Conservation (phyloP, 1,140 invertebrate species). For the Microvelia longipes region DNA sequence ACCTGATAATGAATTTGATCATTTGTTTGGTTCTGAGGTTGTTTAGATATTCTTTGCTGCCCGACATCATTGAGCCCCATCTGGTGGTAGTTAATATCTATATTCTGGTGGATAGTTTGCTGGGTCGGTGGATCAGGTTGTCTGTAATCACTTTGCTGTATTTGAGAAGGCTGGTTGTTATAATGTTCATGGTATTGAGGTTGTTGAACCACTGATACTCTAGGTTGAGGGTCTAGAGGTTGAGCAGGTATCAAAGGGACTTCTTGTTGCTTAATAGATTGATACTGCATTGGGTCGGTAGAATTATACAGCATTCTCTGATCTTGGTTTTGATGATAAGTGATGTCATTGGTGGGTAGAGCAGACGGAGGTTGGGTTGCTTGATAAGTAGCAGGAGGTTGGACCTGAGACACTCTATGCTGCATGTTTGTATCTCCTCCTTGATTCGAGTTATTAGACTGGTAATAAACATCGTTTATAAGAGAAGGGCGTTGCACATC, state of each 20-base stretch:
- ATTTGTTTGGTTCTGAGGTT: not conserved
- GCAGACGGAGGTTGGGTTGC: not conserved
- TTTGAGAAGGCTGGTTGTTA: not conserved
- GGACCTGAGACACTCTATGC: not conserved
- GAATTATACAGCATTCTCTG: not conserved
- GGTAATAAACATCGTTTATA: not conserved
- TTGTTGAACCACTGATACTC: not conserved
- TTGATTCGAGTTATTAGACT: not conserved
- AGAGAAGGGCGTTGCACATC: slow-evolving; percentile 4
- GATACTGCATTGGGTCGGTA: not conserved
- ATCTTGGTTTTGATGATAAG: not conserved
- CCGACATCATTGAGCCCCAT: not conserved
- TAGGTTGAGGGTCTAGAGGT: not conserved
- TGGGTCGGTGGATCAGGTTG: not conserved
- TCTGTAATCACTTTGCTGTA: not conserved
- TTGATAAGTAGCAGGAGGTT: not conserved
- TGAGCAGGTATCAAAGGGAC: not conserved
- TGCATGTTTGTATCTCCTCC: not conserved
- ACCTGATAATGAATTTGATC: not conserved
- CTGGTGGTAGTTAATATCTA: not conserved
- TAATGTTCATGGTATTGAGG: not conserved
- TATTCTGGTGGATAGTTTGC: not conserved
- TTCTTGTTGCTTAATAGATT: not conserved
- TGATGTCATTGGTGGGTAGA: not conserved
- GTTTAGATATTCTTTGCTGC: not conserved